phyloP scores from a whole-genome alignment of 2,797 vertebrate genomes.

The Falco columbarius region DNA sequence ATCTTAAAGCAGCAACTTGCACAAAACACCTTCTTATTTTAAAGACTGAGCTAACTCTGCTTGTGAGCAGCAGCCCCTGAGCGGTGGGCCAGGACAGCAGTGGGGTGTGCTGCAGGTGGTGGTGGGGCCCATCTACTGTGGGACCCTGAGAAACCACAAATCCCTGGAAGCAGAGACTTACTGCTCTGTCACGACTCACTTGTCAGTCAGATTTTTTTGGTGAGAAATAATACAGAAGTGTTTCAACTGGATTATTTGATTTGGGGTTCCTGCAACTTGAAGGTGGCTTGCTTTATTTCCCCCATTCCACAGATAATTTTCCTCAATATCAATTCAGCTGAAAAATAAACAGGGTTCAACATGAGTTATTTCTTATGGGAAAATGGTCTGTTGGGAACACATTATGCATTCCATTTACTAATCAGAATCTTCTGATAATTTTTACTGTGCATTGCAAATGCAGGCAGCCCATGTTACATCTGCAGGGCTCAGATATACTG shows the following conservation, averaged over 20 bases:
- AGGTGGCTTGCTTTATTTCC: neutral
- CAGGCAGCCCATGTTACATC: neutral
- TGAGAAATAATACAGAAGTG: neutral
- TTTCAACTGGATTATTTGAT: neutral
- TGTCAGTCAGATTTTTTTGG: neutral
- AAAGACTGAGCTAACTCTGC: neutral
- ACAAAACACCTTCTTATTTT: neutral
- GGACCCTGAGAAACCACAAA: neutral
- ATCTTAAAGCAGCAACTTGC: neutral
- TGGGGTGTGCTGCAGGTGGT: neutral
- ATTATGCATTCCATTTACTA: slow-evolving; percentile 31
- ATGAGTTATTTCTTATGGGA: slow-evolving; percentile 35
- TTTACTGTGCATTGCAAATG: slow-evolving; percentile 42
- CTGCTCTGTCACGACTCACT: neutral
- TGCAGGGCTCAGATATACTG: slow-evolving; percentile 58
- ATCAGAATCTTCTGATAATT: slow-evolving; percentile 49
- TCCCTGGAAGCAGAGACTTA: neutral
- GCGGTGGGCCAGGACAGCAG: neutral
- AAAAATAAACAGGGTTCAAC: slow-evolving; percentile 23
- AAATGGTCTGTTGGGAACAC: neutral
- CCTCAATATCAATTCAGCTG: neutral
- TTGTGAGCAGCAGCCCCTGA: neutral
- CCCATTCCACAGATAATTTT: neutral
- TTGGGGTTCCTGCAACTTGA: neutral
- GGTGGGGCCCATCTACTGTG: neutral